Base-by-base conservation (phyloP, 2,888 invertebrate species). In the Troglohyphantes excavatus region DNA sequence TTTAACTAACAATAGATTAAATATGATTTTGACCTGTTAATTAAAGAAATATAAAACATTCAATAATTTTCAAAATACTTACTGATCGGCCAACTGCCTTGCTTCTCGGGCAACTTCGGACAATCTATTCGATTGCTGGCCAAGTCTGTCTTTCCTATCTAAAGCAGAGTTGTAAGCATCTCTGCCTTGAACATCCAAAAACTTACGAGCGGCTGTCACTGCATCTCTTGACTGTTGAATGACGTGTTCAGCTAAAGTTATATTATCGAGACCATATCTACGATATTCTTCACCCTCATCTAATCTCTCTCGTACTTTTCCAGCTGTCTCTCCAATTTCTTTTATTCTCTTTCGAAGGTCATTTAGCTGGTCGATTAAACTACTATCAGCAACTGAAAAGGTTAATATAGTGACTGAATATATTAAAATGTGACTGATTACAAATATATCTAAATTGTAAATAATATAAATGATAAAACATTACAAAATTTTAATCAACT, bases 61-160 rank as follows among this genome's bases (percentile, higher is more conserved):
- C 11, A 26, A 26, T 65, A 65, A 19, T 26, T 19, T 63, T 13
- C 7, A 13, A n/a, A 39, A 21, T 19, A 96, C 96, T 91, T 96
- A 95, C 94, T 95, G 95, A 92, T 97, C 97, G 0, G 98, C 97
- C 9, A 97, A 93, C 23, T 95, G 94, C 43, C 98, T 95, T 0
- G 99, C 98, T 93, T 98, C 96, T 91, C 97, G 96, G 0, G 99
- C 98, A 79, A 98, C 96, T 9, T 96, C 95, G 0, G 98, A 97
- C 96, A 99, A 98, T 92, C 97, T 96, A 13, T 96, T 95, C 0
- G 97, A 97, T 93, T 98, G 98, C 92, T 97, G 97, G n/a, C 98
- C 99, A 92, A 97, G 97, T 93, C 97, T 96, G 63, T 95, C 95
- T 0, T 97, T 96, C 72, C 97, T 95, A 92, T 96, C 96, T 91